These are phyloP conservation scores for Balaenoptera acutorostrata DNA, from an alignment of 2,113 vertebrate genomes.

Conservation along the genomic window DNA sequence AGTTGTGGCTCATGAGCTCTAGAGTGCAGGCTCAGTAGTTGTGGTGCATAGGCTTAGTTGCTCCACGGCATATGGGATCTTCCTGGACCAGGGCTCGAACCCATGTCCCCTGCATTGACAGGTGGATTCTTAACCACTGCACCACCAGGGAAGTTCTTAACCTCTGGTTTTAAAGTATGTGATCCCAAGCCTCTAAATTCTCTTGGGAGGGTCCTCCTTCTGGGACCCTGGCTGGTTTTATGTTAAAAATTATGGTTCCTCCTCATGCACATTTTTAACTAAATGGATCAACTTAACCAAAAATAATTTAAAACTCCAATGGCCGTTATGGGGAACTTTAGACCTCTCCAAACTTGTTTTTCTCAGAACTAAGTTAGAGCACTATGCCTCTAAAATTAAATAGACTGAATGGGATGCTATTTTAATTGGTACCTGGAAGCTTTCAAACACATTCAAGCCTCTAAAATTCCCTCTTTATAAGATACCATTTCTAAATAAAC, in stretches of 20 bases:
- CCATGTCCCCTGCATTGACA: too few species aligned
- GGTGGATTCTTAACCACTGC: too few species aligned
- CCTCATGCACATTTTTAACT: background rate
- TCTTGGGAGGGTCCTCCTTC: background rate
- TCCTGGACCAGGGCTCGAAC: too few species aligned
- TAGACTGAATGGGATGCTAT: background rate
- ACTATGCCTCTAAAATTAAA: background rate
- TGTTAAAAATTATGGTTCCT: background rate
- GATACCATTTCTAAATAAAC: background rate
- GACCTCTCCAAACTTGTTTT: background rate
- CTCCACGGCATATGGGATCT: too few species aligned
- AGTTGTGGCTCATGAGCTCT: too few species aligned
- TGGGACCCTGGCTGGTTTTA: background rate
- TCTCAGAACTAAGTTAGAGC: background rate
- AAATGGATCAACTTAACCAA: background rate
- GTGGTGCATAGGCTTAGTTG: too few species aligned
- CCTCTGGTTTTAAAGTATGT: background rate
- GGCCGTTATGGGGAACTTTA: background rate
- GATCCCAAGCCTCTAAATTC: background rate
- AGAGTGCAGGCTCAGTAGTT: too few species aligned
- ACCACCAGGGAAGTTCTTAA: background rate
- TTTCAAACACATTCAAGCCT: background rate
- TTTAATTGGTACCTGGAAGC: background rate
- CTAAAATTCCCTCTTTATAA: background rate
- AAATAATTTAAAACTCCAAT: background rate